Evolutionary conservation across 2,797 vertebrate genomes (phyloP).

Genomic region (Darevskia nairensis): DNA sequence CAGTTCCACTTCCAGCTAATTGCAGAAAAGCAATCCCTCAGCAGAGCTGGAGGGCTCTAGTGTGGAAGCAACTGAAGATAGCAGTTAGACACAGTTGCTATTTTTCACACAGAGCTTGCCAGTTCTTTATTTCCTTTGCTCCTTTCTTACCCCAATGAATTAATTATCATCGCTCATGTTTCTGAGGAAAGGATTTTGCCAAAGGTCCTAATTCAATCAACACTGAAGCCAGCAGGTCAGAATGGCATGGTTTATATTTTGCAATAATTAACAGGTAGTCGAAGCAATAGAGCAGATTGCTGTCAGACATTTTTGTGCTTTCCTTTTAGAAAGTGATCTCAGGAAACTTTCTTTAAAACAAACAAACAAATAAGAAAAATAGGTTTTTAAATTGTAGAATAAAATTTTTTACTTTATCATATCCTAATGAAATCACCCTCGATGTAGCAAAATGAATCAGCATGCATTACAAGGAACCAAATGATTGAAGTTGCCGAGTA

Average conservation of each 20-base stretch:
- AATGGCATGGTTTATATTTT: slow-evolving; percentile 11
- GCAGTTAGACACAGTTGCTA: not conserved
- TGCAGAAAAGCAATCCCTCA: not conserved
- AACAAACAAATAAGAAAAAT: not conserved
- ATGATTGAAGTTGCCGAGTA: too few species aligned
- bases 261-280: slow-evolving; percentile 15
- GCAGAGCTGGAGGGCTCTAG: not conserved
- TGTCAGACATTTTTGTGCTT: slow-evolving; percentile 18
- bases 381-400: not conserved
- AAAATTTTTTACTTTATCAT: not conserved
- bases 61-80: not conserved
- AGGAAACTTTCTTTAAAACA: not conserved
- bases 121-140: slow-evolving; percentile 65
- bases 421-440: not conserved
- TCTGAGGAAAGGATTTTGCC: slow-evolving; percentile 60
- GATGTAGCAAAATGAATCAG: too few species aligned
- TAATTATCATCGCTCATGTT: slow-evolving; percentile 58
- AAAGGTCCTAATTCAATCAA: slow-evolving; percentile 63
- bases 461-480: too few species aligned
- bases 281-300: slow-evolving; percentile 10
- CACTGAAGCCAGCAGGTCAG: slow-evolving; percentile 35
- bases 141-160: slow-evolving; percentile 56
- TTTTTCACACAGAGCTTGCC: slow-evolving; percentile 10
- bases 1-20: not conserved
- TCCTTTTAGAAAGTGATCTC: not conserved